Evolutionary conservation across 2,888 invertebrate genomes (phyloP), one percentile per base, ranked within the genome.

Genomic region (Laspeyria flexula): DNA sequence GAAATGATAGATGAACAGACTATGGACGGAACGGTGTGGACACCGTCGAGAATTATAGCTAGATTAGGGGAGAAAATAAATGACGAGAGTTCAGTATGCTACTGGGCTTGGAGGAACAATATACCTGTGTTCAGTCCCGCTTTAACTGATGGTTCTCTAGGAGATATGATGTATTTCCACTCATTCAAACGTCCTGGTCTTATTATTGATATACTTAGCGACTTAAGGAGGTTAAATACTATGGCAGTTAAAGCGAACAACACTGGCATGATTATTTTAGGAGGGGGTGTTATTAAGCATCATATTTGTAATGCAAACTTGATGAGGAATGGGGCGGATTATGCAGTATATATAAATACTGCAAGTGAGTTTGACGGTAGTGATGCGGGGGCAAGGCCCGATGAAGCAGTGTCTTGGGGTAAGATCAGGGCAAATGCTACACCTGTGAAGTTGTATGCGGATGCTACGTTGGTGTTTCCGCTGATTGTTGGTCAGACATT

Each of bases 121-220:
- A 99, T 99, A 79, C 99, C 99, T 0, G 96, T 99, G 0, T 99
- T 97, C 82, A 97, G 99, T 88, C 99, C 99, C 0, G 99, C 99
- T 0, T 89, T 99, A 55, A 99, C 99, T 0, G 99, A 99, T 90
- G 99, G 99, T 0, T 98, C 98, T 66, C 91, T 97, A 55, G 99
- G 99, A 0, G 99, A 99, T 81, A 99, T 99, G 99, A 97, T 99
- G 95, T 99, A 98, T 84, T 99, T 99, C 79, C 99, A 99, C 88
- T 98, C 99, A 0, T 98, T 96, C 81, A 96, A 95, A 68, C 96
- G 96, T 80, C 98, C 99, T 0, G 99, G 99, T 0, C 93, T 99
- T 5, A 93, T 98, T 21, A 90, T 99, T 39, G 99, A 99, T 82
- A 98, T 99, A 79, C 93, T 99, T 15, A 96, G 97, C 79, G 99